Conservation (phyloP, 2,797 vertebrate genomes). For the Melanotaenia nigrans region DNA sequence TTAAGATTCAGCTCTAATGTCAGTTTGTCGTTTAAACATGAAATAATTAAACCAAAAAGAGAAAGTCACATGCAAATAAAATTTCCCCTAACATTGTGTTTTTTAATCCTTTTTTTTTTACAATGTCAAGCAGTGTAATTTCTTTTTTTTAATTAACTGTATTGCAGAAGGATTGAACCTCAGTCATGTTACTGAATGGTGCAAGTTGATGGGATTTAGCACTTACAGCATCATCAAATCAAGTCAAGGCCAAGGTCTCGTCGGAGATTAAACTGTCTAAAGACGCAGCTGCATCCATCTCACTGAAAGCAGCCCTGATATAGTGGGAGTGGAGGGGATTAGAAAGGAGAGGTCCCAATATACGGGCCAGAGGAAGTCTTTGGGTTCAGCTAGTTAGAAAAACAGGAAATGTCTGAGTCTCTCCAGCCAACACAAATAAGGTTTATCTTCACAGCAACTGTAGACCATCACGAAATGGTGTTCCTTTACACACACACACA, state of each 20-base stretch:
- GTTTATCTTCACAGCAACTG: constrained; percentile 41
- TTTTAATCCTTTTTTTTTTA: not conserved
- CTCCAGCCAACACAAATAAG: constrained; percentile 51
- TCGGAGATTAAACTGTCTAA: not conserved
- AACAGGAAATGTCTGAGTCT: constrained; percentile 60
- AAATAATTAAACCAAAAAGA: not conserved
- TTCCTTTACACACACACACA: constrained; percentile 6
- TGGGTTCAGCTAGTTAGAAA: constrained; percentile 41
- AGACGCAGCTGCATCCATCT: constrained; percentile 8
- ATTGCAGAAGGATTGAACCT: not conserved
- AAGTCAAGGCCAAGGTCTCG: constrained; percentile 6
- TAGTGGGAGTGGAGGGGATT: not conserved
- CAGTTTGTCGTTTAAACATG: not conserved
- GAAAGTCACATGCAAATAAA: not conserved
- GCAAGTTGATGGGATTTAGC: not conserved
- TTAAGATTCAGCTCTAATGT: not conserved
- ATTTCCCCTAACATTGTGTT: not conserved
- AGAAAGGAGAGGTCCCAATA: constrained; percentile 25
- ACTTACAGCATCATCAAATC: not conserved
- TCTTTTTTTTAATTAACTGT: not conserved
- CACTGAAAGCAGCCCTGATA: constrained; percentile 28
- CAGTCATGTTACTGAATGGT: not conserved
- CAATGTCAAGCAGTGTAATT: not conserved
- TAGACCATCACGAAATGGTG: constrained; percentile 14
- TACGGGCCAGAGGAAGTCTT: constrained; percentile 48